Evolutionary conservation across 2,888 invertebrate genomes (phyloP).

Genomic region (Euzetes globulus): DNA sequence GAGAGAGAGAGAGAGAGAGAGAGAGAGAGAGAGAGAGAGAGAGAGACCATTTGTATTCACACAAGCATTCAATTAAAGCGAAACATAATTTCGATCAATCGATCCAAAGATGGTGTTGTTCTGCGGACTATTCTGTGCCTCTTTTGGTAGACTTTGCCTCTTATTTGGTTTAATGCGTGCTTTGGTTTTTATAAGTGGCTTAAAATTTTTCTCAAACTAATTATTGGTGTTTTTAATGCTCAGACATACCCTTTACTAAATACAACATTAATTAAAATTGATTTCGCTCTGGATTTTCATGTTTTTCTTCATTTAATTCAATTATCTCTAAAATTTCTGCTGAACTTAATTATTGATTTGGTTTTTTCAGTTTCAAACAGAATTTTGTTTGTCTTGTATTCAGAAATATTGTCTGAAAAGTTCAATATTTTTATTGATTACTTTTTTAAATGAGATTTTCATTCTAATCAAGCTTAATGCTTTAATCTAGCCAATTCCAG

Average conservation of each 20-base stretch:
- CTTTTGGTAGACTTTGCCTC: neutral
- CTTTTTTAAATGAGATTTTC: no score
- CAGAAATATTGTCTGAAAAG: no score
- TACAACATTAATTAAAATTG: neutral
- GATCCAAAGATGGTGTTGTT: neutral
- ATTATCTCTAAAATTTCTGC: neutral
- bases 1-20: conserved; percentile 32
- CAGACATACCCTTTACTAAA: neutral
- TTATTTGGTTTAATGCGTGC: no score
- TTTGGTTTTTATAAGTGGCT: no score
- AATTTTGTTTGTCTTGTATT: no score
- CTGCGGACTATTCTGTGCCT: no score
- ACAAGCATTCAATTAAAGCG: neutral
- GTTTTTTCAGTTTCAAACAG: no score
- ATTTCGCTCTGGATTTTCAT: neutral
- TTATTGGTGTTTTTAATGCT: neutral
- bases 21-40: conserved; percentile 29
- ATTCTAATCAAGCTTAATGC: no score
- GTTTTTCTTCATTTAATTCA: neutral
- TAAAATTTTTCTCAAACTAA: neutral
- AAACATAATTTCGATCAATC: neutral
- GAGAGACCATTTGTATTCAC: neutral
- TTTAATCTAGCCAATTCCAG: no score
- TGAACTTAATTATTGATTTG: no score
- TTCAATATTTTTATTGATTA: no score